Percentiles rank a stretch among this genome's conserved stretches.
phyloP scores from a whole-genome alignment of 2,888 invertebrate genomes.

The Pollenia angustigena region DNA sequence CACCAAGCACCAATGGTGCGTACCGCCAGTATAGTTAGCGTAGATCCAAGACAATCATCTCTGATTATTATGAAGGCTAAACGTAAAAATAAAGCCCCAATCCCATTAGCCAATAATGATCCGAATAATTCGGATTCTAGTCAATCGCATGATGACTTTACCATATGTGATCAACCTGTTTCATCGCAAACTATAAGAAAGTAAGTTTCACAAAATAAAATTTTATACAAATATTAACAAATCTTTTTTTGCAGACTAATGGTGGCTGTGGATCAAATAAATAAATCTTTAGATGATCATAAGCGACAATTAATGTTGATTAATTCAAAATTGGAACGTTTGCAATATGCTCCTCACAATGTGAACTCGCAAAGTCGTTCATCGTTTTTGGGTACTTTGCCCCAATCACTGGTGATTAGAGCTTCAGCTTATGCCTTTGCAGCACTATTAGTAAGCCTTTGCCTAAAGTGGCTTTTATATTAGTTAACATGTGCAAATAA shows the following conservation, averaged over 20 bases:
- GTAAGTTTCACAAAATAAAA: conserved; percentile 39
- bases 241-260: conserved; percentile 85
- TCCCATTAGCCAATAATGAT: conserved; percentile 81
- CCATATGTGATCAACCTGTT: conserved; percentile 70
- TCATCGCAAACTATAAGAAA: conserved; percentile 69
- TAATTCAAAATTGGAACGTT: conserved; percentile 80
- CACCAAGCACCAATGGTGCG: conserved; percentile 90
- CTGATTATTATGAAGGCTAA: conserved; percentile 81
- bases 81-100: conserved; percentile 81
- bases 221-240: background rate
- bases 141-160: conserved; percentile 82
- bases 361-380: conserved; percentile 30
- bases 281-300: conserved; percentile 85
- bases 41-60: conserved; percentile 86
- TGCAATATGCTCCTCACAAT: conserved; percentile 79
- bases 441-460: conserved; percentile 78
- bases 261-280: conserved; percentile 85
- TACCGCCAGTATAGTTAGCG: conserved; percentile 89
- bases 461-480: conserved; percentile 81
- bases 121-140: conserved; percentile 85
- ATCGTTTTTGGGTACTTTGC: conserved; percentile 73
- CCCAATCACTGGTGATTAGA: conserved; percentile 79
- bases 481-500: conserved; percentile 74
- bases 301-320: conserved; percentile 84
- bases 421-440: conserved; percentile 79